Base-by-base conservation (phyloP, 1,140 invertebrate species). In the Belonocnema kinseyi region DNA sequence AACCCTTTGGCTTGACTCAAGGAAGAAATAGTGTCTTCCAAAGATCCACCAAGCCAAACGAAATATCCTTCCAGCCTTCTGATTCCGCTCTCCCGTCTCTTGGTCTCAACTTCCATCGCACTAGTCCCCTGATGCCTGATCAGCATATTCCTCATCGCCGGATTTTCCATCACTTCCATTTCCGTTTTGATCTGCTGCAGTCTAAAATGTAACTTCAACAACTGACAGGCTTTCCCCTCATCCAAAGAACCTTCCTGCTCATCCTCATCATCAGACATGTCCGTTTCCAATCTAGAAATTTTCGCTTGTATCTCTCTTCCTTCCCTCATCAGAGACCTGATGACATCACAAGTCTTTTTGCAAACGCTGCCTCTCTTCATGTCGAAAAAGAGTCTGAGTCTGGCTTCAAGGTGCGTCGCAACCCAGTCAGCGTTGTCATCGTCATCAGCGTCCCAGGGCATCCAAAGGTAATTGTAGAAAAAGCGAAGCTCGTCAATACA, bases 371-470 rank as follows among this genome's bases (percentile, higher is more conserved):
- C 90, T 72, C 92, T 91, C 81, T 92, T 93, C 82, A 94, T 91
- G 81, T 94, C 94, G 76, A 92, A 94, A 71, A 92, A 93, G 17
- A 94, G 86, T 76, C 92, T 89, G 51, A 79, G 61, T 58, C 94
- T 92, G 5, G 90, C 85, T 79, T 93, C 91, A 74, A 94, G 87
- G 88, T 94, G 93, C 52, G 88, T 86, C 17, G 85, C 82, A 26
- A 92, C 89, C 93, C 93, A 94, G 85, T 94, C 92, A 1, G 82
- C 77, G 73, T 90, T 89, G 12, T 93, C 92, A 80, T 94, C 93
- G 33, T 93, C 92, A 72, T 94, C 93, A 58, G 90, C 83, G 78
- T 94, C 94, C 93, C 93, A 94, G 4, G 94, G 93, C 92, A 94
- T 93, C 90, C 93, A 93, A 7, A 94, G 82, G 80, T 94, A 88